A percentile compares a stretch with the other conserved stretches of the same genome.
These are phyloP conservation scores for Lordiphosa fenestrarum DNA, from an alignment of 2,888 invertebrate species.

Conservation along the genomic window DNA sequence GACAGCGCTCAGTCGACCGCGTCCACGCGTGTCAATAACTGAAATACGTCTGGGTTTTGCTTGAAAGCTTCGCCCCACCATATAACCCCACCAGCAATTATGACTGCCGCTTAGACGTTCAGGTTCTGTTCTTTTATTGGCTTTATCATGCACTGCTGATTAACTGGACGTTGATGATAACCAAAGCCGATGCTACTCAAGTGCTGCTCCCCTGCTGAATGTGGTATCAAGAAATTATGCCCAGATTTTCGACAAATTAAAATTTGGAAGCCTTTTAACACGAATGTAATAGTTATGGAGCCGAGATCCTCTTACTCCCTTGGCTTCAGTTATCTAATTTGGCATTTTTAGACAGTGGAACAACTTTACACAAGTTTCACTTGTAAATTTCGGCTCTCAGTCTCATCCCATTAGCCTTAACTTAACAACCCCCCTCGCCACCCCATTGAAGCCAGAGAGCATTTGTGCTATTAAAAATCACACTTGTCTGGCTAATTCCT, in stretches of 20 bases:
- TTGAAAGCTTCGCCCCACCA: slow-evolving; percentile 25
- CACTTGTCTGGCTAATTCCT: slow-evolving; percentile 46
- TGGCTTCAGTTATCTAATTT: too few species aligned
- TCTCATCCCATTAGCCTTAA: too few species aligned
- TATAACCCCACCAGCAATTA: slow-evolving; percentile 33
- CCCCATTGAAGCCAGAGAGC: slow-evolving; percentile 9
- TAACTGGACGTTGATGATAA: slow-evolving; percentile 32
- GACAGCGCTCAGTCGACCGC: slow-evolving; percentile 7
- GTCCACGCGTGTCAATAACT: slow-evolving; percentile 52
- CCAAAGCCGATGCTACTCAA: slow-evolving; percentile 20
- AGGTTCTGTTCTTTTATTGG: slow-evolving; percentile 15
- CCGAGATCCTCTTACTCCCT: too few species aligned
- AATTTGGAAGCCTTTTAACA: too few species aligned
- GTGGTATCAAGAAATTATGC: too few species aligned
- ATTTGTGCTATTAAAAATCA: slow-evolving; percentile 35
- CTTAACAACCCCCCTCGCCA: too few species aligned
- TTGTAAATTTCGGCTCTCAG: too few species aligned
- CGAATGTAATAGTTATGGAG: too few species aligned
- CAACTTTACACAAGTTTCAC: too few species aligned
- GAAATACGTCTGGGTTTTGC: slow-evolving; percentile 54
- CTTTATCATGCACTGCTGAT: slow-evolving; percentile 40
- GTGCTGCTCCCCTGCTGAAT: slow-evolving; percentile 6
- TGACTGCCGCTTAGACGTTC: slow-evolving; percentile 48
- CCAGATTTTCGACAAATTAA: too few species aligned
- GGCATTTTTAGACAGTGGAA: too few species aligned